phyloP scores from a whole-genome alignment of 2,113 vertebrate genomes.

The Gavialis gangeticus region DNA sequence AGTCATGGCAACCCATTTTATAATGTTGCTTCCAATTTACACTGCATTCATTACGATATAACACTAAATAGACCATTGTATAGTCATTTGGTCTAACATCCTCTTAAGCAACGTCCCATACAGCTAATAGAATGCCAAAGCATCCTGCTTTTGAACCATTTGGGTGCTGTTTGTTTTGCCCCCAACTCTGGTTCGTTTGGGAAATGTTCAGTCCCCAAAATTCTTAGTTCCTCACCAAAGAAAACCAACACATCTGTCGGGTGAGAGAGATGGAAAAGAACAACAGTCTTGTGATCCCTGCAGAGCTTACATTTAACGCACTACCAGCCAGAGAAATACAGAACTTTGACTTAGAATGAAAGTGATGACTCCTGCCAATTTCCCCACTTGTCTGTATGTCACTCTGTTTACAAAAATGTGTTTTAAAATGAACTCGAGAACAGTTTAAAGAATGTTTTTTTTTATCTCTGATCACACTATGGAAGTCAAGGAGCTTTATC shows the following conservation, averaged over 20 bases:
- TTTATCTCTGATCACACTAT: neutral
- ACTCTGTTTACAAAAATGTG: neutral
- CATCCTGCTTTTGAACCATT: neutral
- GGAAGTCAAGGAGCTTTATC: neutral
- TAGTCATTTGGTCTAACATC: neutral
- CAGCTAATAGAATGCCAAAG: neutral
- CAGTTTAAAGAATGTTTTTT: neutral
- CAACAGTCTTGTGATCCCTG: neutral
- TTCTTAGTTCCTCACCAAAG: conserved; percentile 25
- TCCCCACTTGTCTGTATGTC: neutral
- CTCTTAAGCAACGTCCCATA: neutral
- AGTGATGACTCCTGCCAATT: conserved; percentile 15
- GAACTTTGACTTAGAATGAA: conserved; percentile 46
- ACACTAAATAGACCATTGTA: neutral
- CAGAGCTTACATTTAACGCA: neutral
- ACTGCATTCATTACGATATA: conserved; percentile 14
- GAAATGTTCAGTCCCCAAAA: conserved; percentile 15
- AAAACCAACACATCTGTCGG: neutral
- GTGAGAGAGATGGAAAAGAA: neutral
- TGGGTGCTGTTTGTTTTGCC: neutral
- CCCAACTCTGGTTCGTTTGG: neutral
- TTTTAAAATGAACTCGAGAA: conserved; percentile 14
- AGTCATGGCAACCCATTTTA: neutral
- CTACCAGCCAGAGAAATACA: neutral
- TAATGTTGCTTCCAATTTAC: neutral